phyloP scores from a whole-genome alignment of 2,113 vertebrate genomes.

The Notechis scutatus region DNA sequence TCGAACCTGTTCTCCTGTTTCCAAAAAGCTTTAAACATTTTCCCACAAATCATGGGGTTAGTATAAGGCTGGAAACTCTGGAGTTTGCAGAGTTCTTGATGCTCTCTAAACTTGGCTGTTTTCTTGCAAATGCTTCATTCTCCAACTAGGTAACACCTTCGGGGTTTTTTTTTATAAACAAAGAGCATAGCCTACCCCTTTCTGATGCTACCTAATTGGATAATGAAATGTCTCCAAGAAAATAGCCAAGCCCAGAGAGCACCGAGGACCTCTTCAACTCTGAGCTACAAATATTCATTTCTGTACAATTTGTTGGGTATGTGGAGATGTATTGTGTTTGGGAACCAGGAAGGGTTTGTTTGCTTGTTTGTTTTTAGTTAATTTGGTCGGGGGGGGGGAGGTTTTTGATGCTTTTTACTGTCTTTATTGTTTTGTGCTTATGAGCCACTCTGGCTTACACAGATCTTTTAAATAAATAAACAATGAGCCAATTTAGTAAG shows the following conservation, averaged over 20 bases:
- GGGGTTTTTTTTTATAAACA: not conserved
- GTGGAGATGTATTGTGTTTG: not conserved
- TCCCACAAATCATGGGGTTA: not conserved
- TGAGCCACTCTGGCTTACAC: not conserved
- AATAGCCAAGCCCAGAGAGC: not conserved
- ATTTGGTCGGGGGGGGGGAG: not conserved
- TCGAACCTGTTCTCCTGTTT: not conserved
- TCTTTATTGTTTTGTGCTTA: not conserved
- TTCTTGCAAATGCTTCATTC: not conserved
- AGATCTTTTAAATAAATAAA: not conserved
- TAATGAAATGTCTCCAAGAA: not conserved
- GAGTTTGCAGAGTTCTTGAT: not conserved
- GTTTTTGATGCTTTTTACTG: not conserved
- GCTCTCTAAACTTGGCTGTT: not conserved
- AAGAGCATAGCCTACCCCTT: not conserved
- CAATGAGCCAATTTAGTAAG: not conserved
- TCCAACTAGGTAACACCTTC: not conserved
- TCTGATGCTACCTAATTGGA: not conserved
- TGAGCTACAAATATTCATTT: not conserved
- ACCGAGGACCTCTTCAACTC: not conserved
- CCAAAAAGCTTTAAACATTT: not conserved
- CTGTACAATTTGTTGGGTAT: not conserved
- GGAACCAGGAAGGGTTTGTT: not conserved
- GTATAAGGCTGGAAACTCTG: not conserved
- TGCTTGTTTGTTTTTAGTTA: not conserved